Percentiles rank a stretch among this genome's conserved stretches.
Evolutionary conservation across 2,113 vertebrate species (phyloP).

Genomic region (Apistogramma diplotaenia): DNA sequence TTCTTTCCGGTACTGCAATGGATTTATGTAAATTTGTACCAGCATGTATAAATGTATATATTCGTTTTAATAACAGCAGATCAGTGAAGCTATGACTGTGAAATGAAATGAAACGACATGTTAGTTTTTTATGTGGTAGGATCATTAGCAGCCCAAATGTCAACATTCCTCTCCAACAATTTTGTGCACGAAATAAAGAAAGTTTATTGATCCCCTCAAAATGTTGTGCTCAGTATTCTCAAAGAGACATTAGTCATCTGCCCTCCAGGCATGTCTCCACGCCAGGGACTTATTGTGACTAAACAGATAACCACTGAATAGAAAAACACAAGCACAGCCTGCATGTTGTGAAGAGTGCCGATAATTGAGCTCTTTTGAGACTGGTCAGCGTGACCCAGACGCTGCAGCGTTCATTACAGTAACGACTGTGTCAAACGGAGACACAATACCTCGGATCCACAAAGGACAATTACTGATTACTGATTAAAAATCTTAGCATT

Average conservation of each 20-base stretch:
- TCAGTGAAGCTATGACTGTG: not conserved
- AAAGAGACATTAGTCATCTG: not conserved
- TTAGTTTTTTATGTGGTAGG: not conserved
- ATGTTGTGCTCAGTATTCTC: not conserved
- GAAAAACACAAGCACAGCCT: not conserved
- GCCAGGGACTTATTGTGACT: not conserved
- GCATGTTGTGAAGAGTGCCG: not conserved
- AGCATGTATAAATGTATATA: too few relatives aligned
- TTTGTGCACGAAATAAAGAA: not conserved
- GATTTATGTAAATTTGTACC: not conserved
- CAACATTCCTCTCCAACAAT: not conserved
- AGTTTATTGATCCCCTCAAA: not conserved
- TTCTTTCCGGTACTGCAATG: not conserved
- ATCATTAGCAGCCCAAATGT: not conserved
- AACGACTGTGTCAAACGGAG: constrained; percentile 4
- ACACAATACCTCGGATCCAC: constrained; percentile 1
- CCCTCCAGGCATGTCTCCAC: not conserved
- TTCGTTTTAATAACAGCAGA: not conserved
- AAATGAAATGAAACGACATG: not conserved
- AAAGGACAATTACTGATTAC: constrained; percentile 36
- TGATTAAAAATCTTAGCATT: not conserved
- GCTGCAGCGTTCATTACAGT: constrained; percentile 60
- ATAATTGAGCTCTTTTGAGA: constrained; percentile 55
- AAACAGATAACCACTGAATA: not conserved
- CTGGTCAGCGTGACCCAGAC: constrained; percentile 60